A percentile compares a stretch with the other conserved stretches of the same genome.
Evolutionary conservation across 2,888 invertebrate species (phyloP).

Genomic region (Rhagonycha lutea): DNA sequence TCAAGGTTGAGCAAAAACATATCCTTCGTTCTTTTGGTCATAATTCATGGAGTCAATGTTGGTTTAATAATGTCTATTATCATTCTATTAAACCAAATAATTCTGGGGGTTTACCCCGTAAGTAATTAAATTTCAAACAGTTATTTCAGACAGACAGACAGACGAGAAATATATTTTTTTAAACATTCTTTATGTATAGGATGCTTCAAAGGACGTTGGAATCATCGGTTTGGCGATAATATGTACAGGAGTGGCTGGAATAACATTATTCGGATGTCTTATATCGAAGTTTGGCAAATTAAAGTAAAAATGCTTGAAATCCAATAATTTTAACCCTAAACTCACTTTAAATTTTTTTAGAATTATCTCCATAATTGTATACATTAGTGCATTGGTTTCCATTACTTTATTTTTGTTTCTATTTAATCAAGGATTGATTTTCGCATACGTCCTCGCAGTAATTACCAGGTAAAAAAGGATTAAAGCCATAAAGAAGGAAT

Average conservation of each 20-base stretch:
- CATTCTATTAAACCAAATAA: slow-evolving; percentile 63
- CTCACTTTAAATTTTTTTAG: not conserved
- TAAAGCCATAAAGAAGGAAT: slow-evolving; percentile 30
- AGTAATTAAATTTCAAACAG: slow-evolving; percentile 48
- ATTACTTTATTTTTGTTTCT: not conserved
- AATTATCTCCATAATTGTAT: not conserved
- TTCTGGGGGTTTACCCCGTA: slow-evolving; percentile 61
- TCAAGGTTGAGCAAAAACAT: not conserved
- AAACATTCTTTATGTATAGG: slow-evolving; percentile 44
- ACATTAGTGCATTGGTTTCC: not conserved
- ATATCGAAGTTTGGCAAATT: slow-evolving; percentile 91
- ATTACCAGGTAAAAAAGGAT: not conserved
- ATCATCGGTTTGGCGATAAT: slow-evolving; percentile 88
- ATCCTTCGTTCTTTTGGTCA: not conserved
- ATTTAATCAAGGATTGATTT: not conserved
- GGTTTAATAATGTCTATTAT: slow-evolving; percentile 54
- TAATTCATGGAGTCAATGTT: slow-evolving; percentile 43
- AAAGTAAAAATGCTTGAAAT: slow-evolving; percentile 73
- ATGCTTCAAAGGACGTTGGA: slow-evolving; percentile 76
- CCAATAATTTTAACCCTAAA: not conserved
- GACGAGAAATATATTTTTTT: slow-evolving; percentile 5
- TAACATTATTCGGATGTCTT: slow-evolving; percentile 83
- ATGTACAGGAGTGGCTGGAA: slow-evolving; percentile 87
- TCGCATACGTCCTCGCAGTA: not conserved
- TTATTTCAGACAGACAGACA: too few species aligned